phyloP scores from a whole-genome alignment of 2,888 invertebrate species.

The Trilocha varians region DNA sequence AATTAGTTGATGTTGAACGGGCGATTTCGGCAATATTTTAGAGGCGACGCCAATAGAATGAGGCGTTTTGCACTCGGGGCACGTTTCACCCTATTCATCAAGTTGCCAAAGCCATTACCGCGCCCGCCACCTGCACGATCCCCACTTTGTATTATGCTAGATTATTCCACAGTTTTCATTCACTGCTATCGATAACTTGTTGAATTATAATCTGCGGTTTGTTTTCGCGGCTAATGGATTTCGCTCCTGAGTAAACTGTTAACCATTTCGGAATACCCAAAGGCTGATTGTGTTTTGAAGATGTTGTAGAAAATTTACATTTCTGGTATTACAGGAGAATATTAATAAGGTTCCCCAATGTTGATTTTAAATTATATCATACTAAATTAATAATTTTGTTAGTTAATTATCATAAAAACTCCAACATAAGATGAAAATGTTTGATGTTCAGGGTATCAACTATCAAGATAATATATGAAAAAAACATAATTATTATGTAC shows the following conservation, averaged over 20 bases:
- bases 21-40: conserved; percentile 63
- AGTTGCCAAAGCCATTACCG: conserved; percentile 58
- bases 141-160: conserved; percentile 52
- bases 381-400: no score
- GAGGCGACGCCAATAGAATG: conserved; percentile 51
- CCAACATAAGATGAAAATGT: no score
- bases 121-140: conserved; percentile 58
- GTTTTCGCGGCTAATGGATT: not conserved
- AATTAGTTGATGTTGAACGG: conserved; percentile 64
- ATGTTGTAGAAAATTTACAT: not conserved
- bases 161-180: conserved; percentile 51
- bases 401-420: no score
- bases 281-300: not conserved
- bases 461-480: no score
- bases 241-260: not conserved
- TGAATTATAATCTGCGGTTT: not conserved
- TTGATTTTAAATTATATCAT: no score
- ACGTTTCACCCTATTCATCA: conserved; percentile 66
- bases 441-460: no score
- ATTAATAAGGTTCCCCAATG: no score
- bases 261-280: not conserved
- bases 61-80: conserved; percentile 54
- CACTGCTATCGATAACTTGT: conserved; percentile 19
- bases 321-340: no score
- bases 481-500: no score